phyloP scores from a whole-genome alignment of 2,113 vertebrate species.

The Notothenia coriiceps region DNA sequence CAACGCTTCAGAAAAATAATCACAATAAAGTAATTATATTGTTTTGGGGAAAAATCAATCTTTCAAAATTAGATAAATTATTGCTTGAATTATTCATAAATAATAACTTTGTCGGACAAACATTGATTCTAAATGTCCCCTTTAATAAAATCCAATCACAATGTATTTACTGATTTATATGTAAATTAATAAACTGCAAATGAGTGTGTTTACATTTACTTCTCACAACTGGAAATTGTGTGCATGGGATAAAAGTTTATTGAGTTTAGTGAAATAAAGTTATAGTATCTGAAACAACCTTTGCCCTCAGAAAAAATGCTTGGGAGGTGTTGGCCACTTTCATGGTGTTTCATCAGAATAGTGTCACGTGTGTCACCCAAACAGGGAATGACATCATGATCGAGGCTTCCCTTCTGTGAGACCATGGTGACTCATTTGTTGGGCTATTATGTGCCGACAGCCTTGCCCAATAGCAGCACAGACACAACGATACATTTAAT shows the following conservation, averaged over 20 bases:
- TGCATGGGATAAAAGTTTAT: neutral
- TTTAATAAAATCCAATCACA: too few species aligned
- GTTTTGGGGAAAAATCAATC: constrained; percentile 3
- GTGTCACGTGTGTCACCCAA: constrained; percentile 36
- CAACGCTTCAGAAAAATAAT: constrained; percentile 17
- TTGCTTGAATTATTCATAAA: neutral
- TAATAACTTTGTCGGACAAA: neutral
- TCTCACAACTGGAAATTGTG: neutral
- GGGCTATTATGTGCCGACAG: constrained; percentile 13
- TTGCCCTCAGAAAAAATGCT: neutral
- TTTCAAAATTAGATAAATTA: neutral
- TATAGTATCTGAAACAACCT: neutral
- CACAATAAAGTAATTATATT: constrained; percentile 32
- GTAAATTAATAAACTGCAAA: too few species aligned
- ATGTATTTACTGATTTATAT: too few species aligned
- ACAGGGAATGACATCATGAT: constrained; percentile 63
- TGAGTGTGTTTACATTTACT: neutral
- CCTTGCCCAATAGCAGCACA: constrained; percentile 43
- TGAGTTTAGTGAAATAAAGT: neutral
- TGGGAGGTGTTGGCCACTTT: constrained; percentile 26
- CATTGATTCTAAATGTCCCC: neutral
- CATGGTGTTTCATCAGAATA: constrained; percentile 65
- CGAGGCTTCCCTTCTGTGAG: constrained; percentile 54
- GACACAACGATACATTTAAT: constrained; percentile 19
- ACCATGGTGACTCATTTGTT: constrained; percentile 47